Conservation (phyloP, 1,140 invertebrate genomes). For the Batillaria attramentaria region DNA sequence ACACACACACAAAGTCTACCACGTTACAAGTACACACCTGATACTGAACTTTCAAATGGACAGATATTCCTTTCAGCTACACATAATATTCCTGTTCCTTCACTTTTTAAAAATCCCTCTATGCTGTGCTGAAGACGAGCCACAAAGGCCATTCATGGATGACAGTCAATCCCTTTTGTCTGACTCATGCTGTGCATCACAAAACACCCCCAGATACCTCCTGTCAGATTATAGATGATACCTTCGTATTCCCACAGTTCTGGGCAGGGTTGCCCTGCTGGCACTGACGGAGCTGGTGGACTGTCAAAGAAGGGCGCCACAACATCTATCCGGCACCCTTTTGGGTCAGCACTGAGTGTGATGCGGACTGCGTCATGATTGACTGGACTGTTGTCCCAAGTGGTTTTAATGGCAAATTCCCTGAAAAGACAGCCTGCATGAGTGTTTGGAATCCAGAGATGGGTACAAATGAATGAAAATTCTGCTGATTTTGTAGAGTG, state of each 20-base stretch:
- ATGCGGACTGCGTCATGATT: conserved; percentile 47
- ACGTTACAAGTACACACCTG: too few species aligned
- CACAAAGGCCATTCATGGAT: too few species aligned
- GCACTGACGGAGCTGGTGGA: conserved; percentile 59
- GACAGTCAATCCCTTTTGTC: too few species aligned
- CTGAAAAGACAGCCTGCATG: conserved; percentile 5
- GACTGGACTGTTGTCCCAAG: conserved; percentile 57
- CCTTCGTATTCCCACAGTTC: conserved; percentile 74
- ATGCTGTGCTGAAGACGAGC: too few species aligned
- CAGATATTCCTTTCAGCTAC: too few species aligned
- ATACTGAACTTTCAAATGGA: too few species aligned
- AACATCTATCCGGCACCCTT: conserved; percentile 44
- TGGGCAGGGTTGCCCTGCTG: conserved; percentile 65
- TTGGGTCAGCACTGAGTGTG: conserved; percentile 20
- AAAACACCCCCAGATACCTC: not conserved
- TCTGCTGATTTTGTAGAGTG: not conserved
- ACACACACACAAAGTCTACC: too few species aligned
- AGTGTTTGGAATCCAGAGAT: not conserved
- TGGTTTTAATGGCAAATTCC: conserved; percentile 49
- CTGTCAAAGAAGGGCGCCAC: conserved; percentile 71
- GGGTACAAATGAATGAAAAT: not conserved
- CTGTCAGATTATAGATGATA: too few species aligned
- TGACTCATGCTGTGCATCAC: not conserved
- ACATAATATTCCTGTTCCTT: too few species aligned
- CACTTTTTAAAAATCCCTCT: too few species aligned